Evolutionary conservation across 2,888 invertebrate genomes (phyloP), one percentile per base, ranked within the genome.

Genomic region (Vannuccia rotundouncinata): DNA sequence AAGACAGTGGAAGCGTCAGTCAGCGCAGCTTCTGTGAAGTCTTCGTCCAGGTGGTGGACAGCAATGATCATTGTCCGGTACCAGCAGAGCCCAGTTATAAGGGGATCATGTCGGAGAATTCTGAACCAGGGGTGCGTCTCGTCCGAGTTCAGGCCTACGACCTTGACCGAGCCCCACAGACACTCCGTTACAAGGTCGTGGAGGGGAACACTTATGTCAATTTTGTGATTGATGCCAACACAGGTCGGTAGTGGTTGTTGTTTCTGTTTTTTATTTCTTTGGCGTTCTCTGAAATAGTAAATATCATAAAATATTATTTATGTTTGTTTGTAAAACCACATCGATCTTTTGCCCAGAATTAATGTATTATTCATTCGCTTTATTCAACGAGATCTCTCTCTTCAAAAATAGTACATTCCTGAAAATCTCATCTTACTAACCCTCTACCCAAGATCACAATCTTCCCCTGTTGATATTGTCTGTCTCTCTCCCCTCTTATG

Each of bases 121-220:
- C 75, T 5, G 27, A 22, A 1, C 17, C 30, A 27, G 75, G 75
- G 1, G n/a, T 10, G 28, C 30, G 2, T 2, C 25, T 75, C 1
- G 75, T 75, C 2, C 75, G 75, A 1, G 75, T 75, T n/a, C 75
- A 75, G 31, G 75, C 75, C 22, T 75, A 25, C 29, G 75, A 75
- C 29, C 66, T 66, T 5, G 66, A 66, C 25, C 66, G 66, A 22
- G 25, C 66, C 2, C 10, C 22, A 2, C 66, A 66, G 17, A 66
- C 66, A 22, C 22, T 66, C 22, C 66, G 66, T 27, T 66, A 66
- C 25, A 5, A 2, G 66, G 25, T 66, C 22, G 25, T 66, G 2
- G 22, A 66, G 17, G 66, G 66, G 17, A 27, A 66, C 25, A 17
- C 66, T 13, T 27, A 66, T 17, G 66, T 17, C 2, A 66, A 66